Evolutionary conservation across 1,140 invertebrate genomes (phyloP), one percentile per base, ranked within the genome.

Genomic region (Bombus breviceps): DNA sequence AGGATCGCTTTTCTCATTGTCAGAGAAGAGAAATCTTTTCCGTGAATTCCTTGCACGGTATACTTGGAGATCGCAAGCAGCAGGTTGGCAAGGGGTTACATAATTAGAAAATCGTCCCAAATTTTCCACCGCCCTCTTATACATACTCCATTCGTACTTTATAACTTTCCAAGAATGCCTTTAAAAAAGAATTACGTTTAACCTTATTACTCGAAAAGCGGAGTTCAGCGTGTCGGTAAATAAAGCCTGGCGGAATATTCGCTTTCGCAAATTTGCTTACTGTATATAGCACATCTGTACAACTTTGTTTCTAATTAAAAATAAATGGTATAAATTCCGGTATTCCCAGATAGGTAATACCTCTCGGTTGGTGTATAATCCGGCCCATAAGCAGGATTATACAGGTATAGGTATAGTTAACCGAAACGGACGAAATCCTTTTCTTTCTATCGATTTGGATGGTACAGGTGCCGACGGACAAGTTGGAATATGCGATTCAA

Each of bases 81-180:
- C 43, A 32, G 39, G 15, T 12, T 32, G n/a, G n/a, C 43, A 47
- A 47, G 43, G 22, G 32, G 32, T 73, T 32, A 41, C 73, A 25
- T 74, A 74, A 74, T 74, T 53, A 74, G 22, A 22, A 47, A 74
- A 74, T 43, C n/a, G 41, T 25, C 18, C 32, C n/a, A 32, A 74
- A 74, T 34, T 74, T 74, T 32, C 41, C n/a, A 9, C 9, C 72
- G n/a, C 3, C 3, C 15, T 74, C 12, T 74, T 34, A 34, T 12
- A 34, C 18, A 47, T 32, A 34, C 9, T 53, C 18, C 9, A 15
- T 39, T 39, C 37, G 25, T 28, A 25, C n/a, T 25, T 34, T 34
- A 25, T 74, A n/a, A 25, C n/a, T 53, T 39, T 15, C 2, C 15
- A 74, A 74, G 72, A 43, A 68, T 37, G 18, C 22, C 9, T 37